phyloP scores from a whole-genome alignment of 2,888 invertebrate species.

The Cephus pulcher region DNA sequence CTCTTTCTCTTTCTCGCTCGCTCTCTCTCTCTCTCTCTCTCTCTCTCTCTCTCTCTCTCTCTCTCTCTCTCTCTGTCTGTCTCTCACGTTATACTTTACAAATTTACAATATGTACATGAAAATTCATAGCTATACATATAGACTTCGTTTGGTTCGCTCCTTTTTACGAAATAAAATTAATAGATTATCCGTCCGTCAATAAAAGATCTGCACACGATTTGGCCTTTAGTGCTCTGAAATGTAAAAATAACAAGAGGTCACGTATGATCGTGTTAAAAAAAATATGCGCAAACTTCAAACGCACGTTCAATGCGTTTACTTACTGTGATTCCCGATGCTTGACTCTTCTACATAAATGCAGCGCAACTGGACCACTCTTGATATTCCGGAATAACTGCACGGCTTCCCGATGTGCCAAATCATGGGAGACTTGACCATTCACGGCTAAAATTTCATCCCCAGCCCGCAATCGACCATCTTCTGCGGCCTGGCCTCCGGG shows the following conservation, averaged over 20 bases:
- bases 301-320: constrained; percentile 28
- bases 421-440: constrained; percentile 85
- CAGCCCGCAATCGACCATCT: constrained; percentile 84
- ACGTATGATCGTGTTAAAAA: constrained; percentile 6
- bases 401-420: constrained; percentile 83
- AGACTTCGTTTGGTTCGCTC: background rate
- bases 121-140: constrained; percentile 11
- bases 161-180: background rate
- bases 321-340: constrained; percentile 65
- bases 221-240: constrained; percentile 78
- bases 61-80: too few relatives aligned
- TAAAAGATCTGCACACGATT: constrained; percentile 79
- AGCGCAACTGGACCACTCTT: constrained; percentile 82
- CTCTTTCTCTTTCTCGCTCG: too few relatives aligned
- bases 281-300: constrained; percentile 65
- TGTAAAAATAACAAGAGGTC: constrained; percentile 28
- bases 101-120: constrained; percentile 34
- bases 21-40: too few relatives aligned
- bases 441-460: constrained; percentile 85
- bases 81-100: constrained; percentile 2
- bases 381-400: constrained; percentile 83
- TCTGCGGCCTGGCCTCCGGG: constrained; percentile 86
- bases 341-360: constrained; percentile 75
- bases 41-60: too few relatives aligned
- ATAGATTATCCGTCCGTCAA: constrained; percentile 68